These are phyloP conservation scores for Pipistrellus kuhlii DNA, from an alignment of 2,797 vertebrate species.

Conservation along the genomic window DNA sequence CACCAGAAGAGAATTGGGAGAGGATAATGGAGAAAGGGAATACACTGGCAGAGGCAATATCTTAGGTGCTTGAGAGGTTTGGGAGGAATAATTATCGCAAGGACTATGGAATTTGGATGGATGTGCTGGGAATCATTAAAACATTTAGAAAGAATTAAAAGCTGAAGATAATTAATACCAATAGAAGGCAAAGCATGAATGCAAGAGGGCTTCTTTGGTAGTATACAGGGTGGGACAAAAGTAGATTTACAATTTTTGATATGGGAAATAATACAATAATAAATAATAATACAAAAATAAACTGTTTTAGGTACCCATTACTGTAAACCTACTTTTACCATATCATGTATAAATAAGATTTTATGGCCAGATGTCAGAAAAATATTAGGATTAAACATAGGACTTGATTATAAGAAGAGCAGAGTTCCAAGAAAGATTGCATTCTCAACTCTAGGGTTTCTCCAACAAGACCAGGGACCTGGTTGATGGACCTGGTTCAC, in stretches of 20 bases:
- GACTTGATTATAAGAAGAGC: slow-evolving; percentile 34
- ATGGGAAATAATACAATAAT: neutral
- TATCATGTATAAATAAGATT: neutral
- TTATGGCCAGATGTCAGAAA: neutral
- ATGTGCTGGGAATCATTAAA: neutral
- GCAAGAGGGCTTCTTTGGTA: neutral
- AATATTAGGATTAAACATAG: neutral
- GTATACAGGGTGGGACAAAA: neutral
- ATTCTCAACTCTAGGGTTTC: neutral
- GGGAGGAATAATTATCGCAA: slow-evolving; percentile 35
- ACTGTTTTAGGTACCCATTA: neutral
- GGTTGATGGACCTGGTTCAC: neutral
- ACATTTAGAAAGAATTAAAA: slow-evolving; percentile 47
- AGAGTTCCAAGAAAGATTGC: slow-evolving; percentile 5
- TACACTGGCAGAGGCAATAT: neutral
- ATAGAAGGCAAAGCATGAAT: neutral
- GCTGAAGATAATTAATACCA: neutral
- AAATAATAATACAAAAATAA: neutral
- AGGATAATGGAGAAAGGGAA: neutral
- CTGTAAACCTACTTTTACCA: neutral
- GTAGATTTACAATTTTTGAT: neutral
- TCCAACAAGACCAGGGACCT: neutral
- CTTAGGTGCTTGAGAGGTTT: slow-evolving; percentile 30
- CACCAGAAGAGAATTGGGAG: neutral
- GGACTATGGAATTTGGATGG: neutral